Evolutionary conservation across 2,888 invertebrate species (phyloP).

Genomic region (Chrysolina oricalcia): DNA sequence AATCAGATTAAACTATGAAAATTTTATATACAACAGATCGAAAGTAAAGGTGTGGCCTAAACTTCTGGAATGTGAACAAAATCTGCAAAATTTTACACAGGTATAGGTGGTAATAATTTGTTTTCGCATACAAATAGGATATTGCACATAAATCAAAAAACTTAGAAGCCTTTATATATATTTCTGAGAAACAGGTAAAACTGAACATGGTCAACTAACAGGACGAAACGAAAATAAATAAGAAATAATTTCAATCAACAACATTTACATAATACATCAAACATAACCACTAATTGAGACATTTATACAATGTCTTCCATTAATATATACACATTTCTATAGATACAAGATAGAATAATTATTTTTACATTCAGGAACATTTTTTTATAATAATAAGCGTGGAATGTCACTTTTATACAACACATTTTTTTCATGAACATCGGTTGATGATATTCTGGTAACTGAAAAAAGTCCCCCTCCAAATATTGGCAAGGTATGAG

Average conservation of each 20-base stretch:
- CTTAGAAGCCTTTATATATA: background rate
- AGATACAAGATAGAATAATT: slow-evolving; percentile 58
- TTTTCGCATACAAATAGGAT: slow-evolving; percentile 48
- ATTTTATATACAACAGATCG: slow-evolving; percentile 51
- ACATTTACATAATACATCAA: slow-evolving; percentile 61
- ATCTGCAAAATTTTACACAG: background rate
- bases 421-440: slow-evolving; percentile 34
- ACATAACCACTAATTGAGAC: slow-evolving; percentile 58
- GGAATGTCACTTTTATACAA: slow-evolving; percentile 63
- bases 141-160: slow-evolving; percentile 43
- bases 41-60: slow-evolving; percentile 16
- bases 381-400: slow-evolving; percentile 66
- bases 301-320: slow-evolving; percentile 57
- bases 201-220: slow-evolving; percentile 23
- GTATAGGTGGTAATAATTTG: slow-evolving; percentile 41
- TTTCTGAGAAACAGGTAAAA: slow-evolving; percentile 23
- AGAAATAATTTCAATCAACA: slow-evolving; percentile 50
- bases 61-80: slow-evolving; percentile 15
- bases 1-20: slow-evolving; percentile 48
- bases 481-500: background rate
- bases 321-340: slow-evolving; percentile 59
- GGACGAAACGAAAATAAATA: slow-evolving; percentile 44
- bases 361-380: slow-evolving; percentile 69
- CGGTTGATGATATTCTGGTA: slow-evolving; percentile 35
- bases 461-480: slow-evolving; percentile 20